phyloP scores from a whole-genome alignment of 1,140 invertebrate species.

The Pollicipes pollicipes region DNA sequence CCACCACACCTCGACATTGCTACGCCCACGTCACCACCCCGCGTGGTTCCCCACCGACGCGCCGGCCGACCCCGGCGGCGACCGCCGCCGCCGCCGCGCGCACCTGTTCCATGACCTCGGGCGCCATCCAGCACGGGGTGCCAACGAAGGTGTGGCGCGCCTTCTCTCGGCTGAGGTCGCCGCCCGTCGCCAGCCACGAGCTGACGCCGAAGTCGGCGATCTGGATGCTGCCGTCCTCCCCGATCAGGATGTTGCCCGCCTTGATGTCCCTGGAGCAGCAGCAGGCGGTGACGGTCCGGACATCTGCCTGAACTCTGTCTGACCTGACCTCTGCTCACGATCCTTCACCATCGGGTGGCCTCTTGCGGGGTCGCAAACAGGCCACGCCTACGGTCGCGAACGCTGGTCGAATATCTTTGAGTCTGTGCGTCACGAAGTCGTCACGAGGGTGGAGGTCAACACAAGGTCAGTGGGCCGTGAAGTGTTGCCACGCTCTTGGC shows the following conservation, averaged over 20 bases:
- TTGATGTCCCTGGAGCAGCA: constrained; percentile 68
- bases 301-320: too few species aligned
- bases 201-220: constrained; percentile 91
- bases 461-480: too few species aligned
- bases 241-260: constrained; percentile 93
- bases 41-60: too few species aligned
- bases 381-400: too few species aligned
- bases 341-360: not conserved
- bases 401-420: too few species aligned
- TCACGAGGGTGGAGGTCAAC: too few species aligned
- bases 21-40: too few species aligned
- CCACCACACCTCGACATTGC: too few species aligned
- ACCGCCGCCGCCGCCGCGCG: too few species aligned
- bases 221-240: constrained; percentile 94
- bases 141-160: constrained; percentile 44
- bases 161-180: constrained; percentile 82
- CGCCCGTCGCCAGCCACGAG: constrained; percentile 75
- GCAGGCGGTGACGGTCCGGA: not conserved
- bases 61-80: too few species aligned
- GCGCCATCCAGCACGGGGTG: constrained; percentile 96
- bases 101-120: constrained; percentile 97
- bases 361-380: constrained; percentile 4
- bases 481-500: too few species aligned
- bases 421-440: too few species aligned
- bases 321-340: not conserved